Conservation (phyloP, 2,888 invertebrate species). For the Sepiola atlantica region DNA sequence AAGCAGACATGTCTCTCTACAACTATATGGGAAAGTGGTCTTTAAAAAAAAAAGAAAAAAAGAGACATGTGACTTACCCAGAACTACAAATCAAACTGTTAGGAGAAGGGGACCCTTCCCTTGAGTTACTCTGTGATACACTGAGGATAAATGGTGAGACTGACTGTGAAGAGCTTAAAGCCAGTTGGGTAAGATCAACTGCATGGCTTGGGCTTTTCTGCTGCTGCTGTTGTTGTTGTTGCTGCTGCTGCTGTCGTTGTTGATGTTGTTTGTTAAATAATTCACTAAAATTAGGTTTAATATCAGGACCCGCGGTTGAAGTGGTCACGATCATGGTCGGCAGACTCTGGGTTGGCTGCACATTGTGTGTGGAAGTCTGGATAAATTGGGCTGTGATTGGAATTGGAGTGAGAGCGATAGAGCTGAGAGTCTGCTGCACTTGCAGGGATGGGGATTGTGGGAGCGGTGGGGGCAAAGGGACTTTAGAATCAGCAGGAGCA, state of each 20-base stretch:
- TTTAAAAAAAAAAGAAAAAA: no score
- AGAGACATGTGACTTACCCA: neutral
- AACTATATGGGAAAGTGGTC: neutral
- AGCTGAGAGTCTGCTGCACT: conserved; percentile 46
- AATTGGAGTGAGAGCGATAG: conserved; percentile 54
- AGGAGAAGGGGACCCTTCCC: conserved; percentile 40
- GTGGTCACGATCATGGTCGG: conserved; percentile 59
- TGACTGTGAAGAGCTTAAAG: neutral
- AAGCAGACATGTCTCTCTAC: neutral
- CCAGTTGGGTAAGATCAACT: conserved; percentile 33
- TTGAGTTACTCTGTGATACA: neutral
- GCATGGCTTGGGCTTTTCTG: conserved; percentile 33
- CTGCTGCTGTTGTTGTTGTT: neutral
- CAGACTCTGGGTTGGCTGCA: conserved; percentile 53
- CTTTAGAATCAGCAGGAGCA: conserved; percentile 50
- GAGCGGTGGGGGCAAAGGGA: conserved; percentile 37
- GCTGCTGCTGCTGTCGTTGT: neutral
- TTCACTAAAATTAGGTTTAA: conserved; percentile 42
- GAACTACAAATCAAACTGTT: conserved; percentile 38
- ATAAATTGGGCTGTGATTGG: conserved; percentile 61
- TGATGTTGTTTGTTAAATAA: conserved; percentile 32
- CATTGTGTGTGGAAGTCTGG: conserved; percentile 51
- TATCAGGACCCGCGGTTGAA: conserved; percentile 39
- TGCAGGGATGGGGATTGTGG: conserved; percentile 47
- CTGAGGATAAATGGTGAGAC: conserved; percentile 39